phyloP scores from a whole-genome alignment of 2,797 vertebrate species.

The Orestias chungarensis region DNA sequence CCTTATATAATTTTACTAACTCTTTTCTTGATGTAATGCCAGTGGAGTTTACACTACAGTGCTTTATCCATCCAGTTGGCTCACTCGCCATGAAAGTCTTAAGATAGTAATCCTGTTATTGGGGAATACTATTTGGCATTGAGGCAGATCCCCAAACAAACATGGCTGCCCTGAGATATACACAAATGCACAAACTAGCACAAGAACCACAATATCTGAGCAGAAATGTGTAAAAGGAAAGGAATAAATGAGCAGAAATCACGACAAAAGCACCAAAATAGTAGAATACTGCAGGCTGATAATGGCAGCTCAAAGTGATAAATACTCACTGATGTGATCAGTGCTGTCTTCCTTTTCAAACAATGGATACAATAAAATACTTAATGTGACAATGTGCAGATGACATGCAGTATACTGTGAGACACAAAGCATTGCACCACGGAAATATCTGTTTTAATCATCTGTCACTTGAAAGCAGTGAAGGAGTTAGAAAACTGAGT shows the following conservation, averaged over 20 bases:
- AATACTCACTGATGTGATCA: slow-evolving; percentile 25
- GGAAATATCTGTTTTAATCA: slow-evolving; percentile 62
- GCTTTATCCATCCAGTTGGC: slow-evolving; percentile 75
- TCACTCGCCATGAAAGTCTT: slow-evolving; percentile 74
- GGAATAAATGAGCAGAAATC: slow-evolving; percentile 16
- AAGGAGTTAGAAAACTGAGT: slow-evolving; percentile 16
- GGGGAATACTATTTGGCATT: slow-evolving; percentile 72
- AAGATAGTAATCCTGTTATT: slow-evolving; percentile 80
- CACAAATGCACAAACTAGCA: slow-evolving; percentile 17
- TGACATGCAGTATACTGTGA: slow-evolving; percentile 30
- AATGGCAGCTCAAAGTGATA: slow-evolving; percentile 25
- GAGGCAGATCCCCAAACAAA: slow-evolving; percentile 43
- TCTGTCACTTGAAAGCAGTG: slow-evolving; percentile 42
- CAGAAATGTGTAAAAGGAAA: slow-evolving; percentile 16
- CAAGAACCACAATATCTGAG: slow-evolving; percentile 26
- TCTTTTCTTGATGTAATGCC: slow-evolving; percentile 66
- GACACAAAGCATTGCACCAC: slow-evolving; percentile 44
- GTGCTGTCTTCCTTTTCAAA: slow-evolving; percentile 36
- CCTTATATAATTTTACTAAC: slow-evolving; percentile 59
- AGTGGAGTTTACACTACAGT: slow-evolving; percentile 63
- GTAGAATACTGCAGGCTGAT: slow-evolving; percentile 13
- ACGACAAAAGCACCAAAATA: slow-evolving; percentile 26
- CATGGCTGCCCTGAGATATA: slow-evolving; percentile 22
- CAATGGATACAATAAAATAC: slow-evolving; percentile 29
- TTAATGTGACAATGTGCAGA: slow-evolving; percentile 44